Percentiles rank a stretch among this genome's conserved stretches.
Conservation (phyloP, 2,888 invertebrate genomes). For the Lottia gigantea region DNA sequence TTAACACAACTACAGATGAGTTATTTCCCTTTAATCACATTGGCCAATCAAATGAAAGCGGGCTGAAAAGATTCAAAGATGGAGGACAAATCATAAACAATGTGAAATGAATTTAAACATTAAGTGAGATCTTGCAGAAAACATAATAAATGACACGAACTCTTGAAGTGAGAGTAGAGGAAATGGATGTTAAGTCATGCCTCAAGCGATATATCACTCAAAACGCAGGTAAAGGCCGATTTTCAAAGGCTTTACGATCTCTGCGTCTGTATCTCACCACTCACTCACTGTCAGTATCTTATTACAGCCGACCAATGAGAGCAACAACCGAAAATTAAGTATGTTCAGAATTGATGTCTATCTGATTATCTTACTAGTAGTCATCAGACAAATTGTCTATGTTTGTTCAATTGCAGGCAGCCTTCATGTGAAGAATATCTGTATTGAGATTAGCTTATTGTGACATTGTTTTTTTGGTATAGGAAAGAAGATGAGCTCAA, state of each 20-base stretch:
- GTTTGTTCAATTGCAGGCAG: no score
- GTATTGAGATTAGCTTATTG: no score
- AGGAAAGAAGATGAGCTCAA: constrained; percentile 36
- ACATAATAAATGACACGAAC: constrained; percentile 10
- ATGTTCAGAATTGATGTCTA: no score
- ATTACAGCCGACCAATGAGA: background rate
- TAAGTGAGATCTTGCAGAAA: background rate
- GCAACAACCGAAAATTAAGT: constrained; percentile 15
- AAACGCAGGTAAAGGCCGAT: background rate
- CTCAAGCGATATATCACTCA: background rate
- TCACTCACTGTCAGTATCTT: no score
- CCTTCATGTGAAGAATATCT: no score
- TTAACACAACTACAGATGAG: no score
- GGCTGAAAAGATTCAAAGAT: constrained; percentile 49
- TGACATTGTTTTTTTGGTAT: background rate
- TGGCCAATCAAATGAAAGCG: constrained; percentile 49
- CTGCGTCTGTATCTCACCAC: no score
- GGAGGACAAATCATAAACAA: constrained; percentile 36
- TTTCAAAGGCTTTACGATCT: no score
- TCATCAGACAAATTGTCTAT: no score
- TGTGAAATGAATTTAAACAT: constrained; percentile 1
- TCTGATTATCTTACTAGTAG: no score
- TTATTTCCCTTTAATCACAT: constrained; percentile 15
- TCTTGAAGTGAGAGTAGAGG: constrained; percentile 11
- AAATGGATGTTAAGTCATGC: constrained; percentile 17